Evolutionary conservation across 1,140 invertebrate species (phyloP), one percentile per base, ranked within the genome.

Genomic region (Pseudachorutes palmiensis): DNA sequence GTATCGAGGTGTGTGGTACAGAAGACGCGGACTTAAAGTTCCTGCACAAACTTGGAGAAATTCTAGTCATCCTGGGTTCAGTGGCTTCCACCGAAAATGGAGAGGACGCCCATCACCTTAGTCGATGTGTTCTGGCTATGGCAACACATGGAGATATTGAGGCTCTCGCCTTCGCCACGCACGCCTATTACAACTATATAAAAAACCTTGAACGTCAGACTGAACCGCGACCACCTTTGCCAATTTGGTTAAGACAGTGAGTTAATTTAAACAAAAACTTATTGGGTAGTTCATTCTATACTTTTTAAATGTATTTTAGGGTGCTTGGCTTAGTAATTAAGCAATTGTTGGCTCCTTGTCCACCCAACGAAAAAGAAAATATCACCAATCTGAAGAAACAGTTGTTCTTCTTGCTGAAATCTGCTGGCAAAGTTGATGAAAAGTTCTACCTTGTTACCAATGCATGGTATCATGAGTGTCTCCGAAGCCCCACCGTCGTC

Each of bases 401-500:
- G 22, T 62, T 67, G 29, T 2, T 28, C 19, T n/a, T 30, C 26
- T 45, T 67, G 58, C 36, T 67, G 1, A 12, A 59, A 30, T 32
- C 14, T 32, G 33, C 60, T 5, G 41, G 65, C 16, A 62, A 62
- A 51, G 14, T 57, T 2, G 19, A 62, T 2, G 58, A 58, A 32
- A 67, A 62, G 5, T 62, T 67, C n/a, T 67, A 67, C 32, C 5
- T 60, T 14, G 33, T 41, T 45, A 36, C 62, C 28, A 67, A 31
- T 62, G 9, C 36, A 26, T 67, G 65, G 65, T 41, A 62, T 1
- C 60, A 55, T 22, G 22, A 60, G 32, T 67, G 29, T 2, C 30
- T 67, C 3, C 31, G 49, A n/a, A 67, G 59, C 36, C 59, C 60
- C 22, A 51, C 2, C 24, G 16, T 59, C 2, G 33, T 67, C 12